Base-by-base conservation (phyloP, 30 jellyfish, hydroid and myxozoan genomes). In the Pseudorhiza aurosa region DNA sequence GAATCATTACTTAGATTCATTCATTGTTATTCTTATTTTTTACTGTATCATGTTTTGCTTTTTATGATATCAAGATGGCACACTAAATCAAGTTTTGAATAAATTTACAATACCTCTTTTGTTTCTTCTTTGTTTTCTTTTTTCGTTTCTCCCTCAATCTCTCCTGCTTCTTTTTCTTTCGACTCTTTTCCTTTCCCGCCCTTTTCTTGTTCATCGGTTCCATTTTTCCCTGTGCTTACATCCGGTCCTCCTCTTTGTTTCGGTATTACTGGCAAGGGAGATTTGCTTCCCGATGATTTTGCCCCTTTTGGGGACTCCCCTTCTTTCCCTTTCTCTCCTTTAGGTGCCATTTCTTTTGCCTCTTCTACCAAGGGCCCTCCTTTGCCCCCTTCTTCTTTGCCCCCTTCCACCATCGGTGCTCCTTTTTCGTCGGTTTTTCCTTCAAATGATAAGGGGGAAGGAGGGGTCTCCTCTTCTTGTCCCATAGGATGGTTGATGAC, bases 191-290 rank as follows among this genome's bases (percentile, higher is more conserved):
- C 56, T 28, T 59, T 82, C 30, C 31, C 77, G 32, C 31, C 75
- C 28, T 62, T 63, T 27, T 39, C 57, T 5, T 59, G 17, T 29
- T 59, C 64, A 14, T 29, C 72, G 17, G 71, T 62, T 17, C 50
- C 83, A 39, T 68, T 57, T 28, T 72, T 73, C 17, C 91, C 91
- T 10, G 70, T 65, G 69, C 96, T 85, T 18, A 63, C 33, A 8
- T 87, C 96, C 2, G 96, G 96, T 12, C 94, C 97, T 17, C 97
- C 97, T 51, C 97, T 69, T 63, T 90, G 95, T 45, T 82, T 77
- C 36, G 96, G 96, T 12, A 83, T 82, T 4, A 67, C 88, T 5
- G 97, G 97, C 65, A 19, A 25, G 8, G 88, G 88, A 15, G 76
- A 68, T 44, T 67, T 67, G 5, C 49, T 36, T 19, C 72, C 88